Percentiles rank a stretch among this genome's conserved stretches.
Conservation (phyloP, 2,888 invertebrate genomes). For the Heliconius ismenius region DNA sequence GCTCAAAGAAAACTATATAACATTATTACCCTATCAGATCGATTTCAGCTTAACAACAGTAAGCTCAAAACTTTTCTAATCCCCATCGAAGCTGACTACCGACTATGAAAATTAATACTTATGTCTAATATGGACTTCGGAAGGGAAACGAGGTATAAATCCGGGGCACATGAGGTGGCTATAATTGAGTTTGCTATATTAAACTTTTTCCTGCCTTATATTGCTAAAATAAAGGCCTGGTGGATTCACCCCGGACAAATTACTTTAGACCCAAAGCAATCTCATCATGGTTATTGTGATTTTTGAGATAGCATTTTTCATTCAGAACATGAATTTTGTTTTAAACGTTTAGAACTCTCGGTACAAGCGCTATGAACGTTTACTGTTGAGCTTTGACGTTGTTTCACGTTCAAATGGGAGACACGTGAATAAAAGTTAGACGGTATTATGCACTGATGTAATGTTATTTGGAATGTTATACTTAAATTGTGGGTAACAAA, state of each 20-base stretch:
- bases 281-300: conserved; percentile 61
- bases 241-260: conserved; percentile 57
- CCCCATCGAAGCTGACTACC: conserved; percentile 2
- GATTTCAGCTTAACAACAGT: neutral
- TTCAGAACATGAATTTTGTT: conserved; percentile 48
- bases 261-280: conserved; percentile 59
- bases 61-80: conserved; percentile 5
- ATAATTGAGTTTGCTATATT: conserved; percentile 73
- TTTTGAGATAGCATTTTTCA: conserved; percentile 53
- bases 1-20: neutral
- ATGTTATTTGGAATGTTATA: neutral
- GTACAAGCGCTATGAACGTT: conserved; percentile 19
- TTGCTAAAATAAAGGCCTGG: conserved; percentile 66
- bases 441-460: neutral
- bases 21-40: neutral
- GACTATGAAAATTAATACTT: conserved; percentile 12
- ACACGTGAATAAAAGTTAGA: conserved; percentile 19
- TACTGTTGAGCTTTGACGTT: conserved; percentile 25
- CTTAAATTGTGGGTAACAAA: neutral
- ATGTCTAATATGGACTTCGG: neutral
- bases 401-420: conserved; percentile 18
- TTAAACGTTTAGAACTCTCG: conserved; percentile 29
- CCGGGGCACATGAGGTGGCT: conserved; percentile 57
- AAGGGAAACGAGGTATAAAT: conserved; percentile 49
- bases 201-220: conserved; percentile 69